Base-by-base conservation (phyloP, 2,888 invertebrate genomes). In the Archaeoteleia sp. region DNA sequence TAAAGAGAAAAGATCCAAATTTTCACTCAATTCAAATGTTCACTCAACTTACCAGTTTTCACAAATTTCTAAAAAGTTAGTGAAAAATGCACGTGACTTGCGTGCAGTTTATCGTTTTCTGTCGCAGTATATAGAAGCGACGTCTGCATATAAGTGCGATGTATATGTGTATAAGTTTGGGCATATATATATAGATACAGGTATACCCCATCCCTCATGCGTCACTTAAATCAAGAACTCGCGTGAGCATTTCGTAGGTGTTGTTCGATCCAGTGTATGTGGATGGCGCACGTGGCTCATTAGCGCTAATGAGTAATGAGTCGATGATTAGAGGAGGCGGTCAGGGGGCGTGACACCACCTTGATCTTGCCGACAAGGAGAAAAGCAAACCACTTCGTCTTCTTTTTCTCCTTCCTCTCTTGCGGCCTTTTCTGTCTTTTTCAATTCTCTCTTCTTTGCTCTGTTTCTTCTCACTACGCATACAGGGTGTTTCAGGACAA, bases 271-370 rank as follows among this genome's bases (percentile, higher is more conserved):
- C 23, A 29, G 25, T 48, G 62, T 63, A 58, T 73, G 75, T 60
- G 69, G 73, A 76, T 71, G 77, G 79, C 78, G 79, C 82, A 77
- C 82, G 84, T 78, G 79, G 78, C 84, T 85, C 84, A 84, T 85
- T 85, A 84, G 82, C 57, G 73, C 82, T 85, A 84, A 85, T 85
- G 85, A 85, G 84, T 84, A 85, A 85, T 83, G 85, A 85, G 83
- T 75, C 80, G 82, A 82, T 83, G 85, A 85, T 84, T 85, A 85
- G 81, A 83, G 82, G 78, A 82, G 84, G 84, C 83, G 84, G 83
- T 79, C 79, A 74, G 71, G 79, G 80, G 84, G 84, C 84, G 84
- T 84, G 84, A 78, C 80, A 57, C 71, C 62, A 63, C 76, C 78
- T 83, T 84, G 82, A 84, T 84, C 80, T 82, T 51, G 74, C 83